These are phyloP conservation scores for Erethizon dorsatum DNA, from an alignment of 2,797 vertebrate species.

Conservation along the genomic window DNA sequence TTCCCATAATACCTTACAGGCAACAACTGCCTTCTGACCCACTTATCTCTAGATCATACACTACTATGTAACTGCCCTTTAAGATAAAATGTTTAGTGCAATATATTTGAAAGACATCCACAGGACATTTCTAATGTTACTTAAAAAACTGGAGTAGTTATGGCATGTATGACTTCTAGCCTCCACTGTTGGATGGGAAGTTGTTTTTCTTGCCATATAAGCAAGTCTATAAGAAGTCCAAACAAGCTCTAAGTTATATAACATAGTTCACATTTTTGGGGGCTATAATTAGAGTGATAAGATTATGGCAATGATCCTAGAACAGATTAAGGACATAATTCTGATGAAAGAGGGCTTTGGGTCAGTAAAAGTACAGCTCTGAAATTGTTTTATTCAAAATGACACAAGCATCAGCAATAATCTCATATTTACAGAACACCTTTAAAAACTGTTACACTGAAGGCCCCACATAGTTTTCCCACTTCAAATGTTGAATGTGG, in stretches of 20 bases:
- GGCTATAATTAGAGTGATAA: slow-evolving; percentile 94
- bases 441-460: slow-evolving; percentile 52
- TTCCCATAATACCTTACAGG: background rate
- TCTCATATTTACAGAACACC: slow-evolving; percentile 56
- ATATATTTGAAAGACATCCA: slow-evolving; percentile 3
- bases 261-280: slow-evolving; percentile 93
- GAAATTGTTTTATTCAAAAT: slow-evolving; percentile 72
- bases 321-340: slow-evolving; percentile 91
- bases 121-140: slow-evolving; percentile 58
- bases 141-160: slow-evolving; percentile 5
- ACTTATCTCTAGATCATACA: background rate
- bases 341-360: slow-evolving; percentile 89
- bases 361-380: slow-evolving; percentile 89
- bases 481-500: slow-evolving; percentile 36
- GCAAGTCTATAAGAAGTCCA: slow-evolving; percentile 89
- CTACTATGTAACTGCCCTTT: background rate
- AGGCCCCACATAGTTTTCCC: background rate
- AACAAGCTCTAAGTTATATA: slow-evolving; percentile 93
- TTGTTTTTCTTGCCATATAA: slow-evolving; percentile 87
- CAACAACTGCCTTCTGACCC: background rate
- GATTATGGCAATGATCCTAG: slow-evolving; percentile 93
- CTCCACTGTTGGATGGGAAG: slow-evolving; percentile 79
- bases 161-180: slow-evolving; percentile 78
- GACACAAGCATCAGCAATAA: slow-evolving; percentile 40
- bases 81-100: background rate